phyloP scores from a whole-genome alignment of 2,888 invertebrate species.

The Patella caerulea region DNA sequence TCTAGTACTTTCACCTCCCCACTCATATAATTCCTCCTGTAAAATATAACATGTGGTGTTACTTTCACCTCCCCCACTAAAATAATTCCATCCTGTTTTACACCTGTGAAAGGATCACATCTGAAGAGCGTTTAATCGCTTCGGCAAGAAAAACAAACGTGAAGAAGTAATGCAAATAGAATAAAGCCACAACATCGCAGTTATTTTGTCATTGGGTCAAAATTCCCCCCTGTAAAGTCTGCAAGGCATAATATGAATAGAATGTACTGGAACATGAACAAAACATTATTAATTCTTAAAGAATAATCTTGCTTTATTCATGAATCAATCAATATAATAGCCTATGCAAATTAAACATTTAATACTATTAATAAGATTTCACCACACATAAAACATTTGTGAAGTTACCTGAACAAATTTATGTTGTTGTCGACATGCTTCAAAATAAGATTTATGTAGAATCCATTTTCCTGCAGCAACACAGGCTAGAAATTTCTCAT shows the following conservation, averaged over 20 bases:
- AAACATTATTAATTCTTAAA: too few species aligned
- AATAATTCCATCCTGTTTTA: background rate
- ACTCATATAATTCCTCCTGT: conserved; percentile 87
- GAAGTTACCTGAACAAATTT: conserved; percentile 78
- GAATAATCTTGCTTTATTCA: background rate
- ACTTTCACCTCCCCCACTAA: background rate
- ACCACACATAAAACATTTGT: too few species aligned
- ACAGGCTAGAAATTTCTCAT: conserved; percentile 89
- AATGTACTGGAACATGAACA: too few species aligned
- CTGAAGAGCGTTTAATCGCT: too few species aligned
- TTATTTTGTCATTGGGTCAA: too few species aligned
- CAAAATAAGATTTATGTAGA: conserved; percentile 84
- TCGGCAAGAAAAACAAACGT: too few species aligned
- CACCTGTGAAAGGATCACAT: too few species aligned
- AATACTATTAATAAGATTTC: too few species aligned
- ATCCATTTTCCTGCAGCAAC: conserved; percentile 93
- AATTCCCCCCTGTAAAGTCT: too few species aligned
- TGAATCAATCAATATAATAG: background rate
- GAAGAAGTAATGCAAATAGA: too few species aligned
- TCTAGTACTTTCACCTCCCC: conserved; percentile 81
- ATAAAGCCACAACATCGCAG: too few species aligned
- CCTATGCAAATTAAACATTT: background rate
- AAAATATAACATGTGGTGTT: conserved; percentile 29
- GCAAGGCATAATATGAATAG: too few species aligned
- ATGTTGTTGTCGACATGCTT: conserved; percentile 77